phyloP scores from a whole-genome alignment of 1,140 invertebrate species.

The Anastrepha obliqua region DNA sequence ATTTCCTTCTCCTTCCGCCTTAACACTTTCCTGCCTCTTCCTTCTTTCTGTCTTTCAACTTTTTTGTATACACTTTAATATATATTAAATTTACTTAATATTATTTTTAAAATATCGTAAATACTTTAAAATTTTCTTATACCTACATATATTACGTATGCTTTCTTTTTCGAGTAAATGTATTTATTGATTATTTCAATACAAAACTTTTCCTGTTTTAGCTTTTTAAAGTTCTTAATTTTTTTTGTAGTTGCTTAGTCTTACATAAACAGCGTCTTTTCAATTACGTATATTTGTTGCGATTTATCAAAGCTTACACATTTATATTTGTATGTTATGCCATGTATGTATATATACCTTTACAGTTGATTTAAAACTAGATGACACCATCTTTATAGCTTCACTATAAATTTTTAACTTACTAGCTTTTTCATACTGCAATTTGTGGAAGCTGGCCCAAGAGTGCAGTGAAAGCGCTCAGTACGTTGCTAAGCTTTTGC shows the following conservation, averaged over 20 bases:
- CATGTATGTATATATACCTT: neutral
- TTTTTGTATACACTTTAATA: conserved; percentile 36
- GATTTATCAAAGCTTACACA: conserved; percentile 36
- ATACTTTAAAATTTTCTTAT: conserved; percentile 39
- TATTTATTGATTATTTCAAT: neutral
- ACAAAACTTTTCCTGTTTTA: neutral
- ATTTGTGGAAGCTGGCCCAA: neutral
- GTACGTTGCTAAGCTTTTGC: too few species aligned
- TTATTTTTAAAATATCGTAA: conserved; percentile 25
- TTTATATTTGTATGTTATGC: neutral
- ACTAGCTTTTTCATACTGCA: neutral
- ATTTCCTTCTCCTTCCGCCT: neutral
- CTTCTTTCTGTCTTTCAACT: neutral
- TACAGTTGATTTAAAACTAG: neutral
- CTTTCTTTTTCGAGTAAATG: conserved; percentile 23
- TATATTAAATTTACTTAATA: neutral
- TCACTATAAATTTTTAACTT: neutral
- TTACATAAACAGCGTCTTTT: conserved; percentile 37
- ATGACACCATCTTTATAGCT: neutral
- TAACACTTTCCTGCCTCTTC: neutral
- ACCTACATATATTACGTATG: neutral
- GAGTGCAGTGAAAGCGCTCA: too few species aligned
- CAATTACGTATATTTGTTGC: conserved; percentile 49
- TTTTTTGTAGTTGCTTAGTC: neutral
- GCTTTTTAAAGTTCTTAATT: neutral